Evolutionary conservation across 2,113 vertebrate species (phyloP).

Genomic region (Aplodontia rufa): DNA sequence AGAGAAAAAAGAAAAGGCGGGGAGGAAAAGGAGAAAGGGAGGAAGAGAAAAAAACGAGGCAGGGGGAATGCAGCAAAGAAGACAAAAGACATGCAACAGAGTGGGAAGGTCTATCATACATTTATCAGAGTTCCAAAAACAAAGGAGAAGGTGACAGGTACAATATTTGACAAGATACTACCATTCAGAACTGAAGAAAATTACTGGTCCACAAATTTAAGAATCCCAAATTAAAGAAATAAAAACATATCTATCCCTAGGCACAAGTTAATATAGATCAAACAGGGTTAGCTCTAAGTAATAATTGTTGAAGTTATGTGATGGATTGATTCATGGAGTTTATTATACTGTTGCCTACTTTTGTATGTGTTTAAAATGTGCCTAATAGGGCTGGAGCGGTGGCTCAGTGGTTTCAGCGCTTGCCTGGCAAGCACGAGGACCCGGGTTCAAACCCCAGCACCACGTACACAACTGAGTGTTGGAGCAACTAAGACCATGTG

Average conservation of each 20-base stretch:
- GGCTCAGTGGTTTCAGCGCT: no score
- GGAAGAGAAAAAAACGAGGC: no score
- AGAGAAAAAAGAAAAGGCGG: neutral
- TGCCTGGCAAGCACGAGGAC: no score
- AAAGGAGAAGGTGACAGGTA: neutral
- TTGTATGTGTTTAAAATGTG: conserved; percentile 25
- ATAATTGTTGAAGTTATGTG: neutral
- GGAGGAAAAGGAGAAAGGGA: no score
- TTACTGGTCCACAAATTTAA: neutral
- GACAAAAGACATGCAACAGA: neutral
- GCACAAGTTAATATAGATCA: neutral
- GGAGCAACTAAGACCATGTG: no score
- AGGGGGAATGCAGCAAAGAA: neutral
- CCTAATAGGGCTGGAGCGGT: no score
- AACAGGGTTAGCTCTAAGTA: neutral
- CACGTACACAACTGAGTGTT: no score
- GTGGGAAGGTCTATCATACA: neutral
- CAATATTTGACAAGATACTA: neutral
- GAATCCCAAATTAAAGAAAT: neutral
- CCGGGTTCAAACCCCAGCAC: no score
- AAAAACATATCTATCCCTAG: neutral
- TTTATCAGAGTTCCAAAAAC: neutral
- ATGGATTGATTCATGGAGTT: neutral
- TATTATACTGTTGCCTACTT: neutral
- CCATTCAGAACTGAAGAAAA: conserved; percentile 11